Evolutionary conservation across 1,140 invertebrate genomes (phyloP), one percentile per base, ranked within the genome.

Genomic region (Anagrus nilaparvatae): DNA sequence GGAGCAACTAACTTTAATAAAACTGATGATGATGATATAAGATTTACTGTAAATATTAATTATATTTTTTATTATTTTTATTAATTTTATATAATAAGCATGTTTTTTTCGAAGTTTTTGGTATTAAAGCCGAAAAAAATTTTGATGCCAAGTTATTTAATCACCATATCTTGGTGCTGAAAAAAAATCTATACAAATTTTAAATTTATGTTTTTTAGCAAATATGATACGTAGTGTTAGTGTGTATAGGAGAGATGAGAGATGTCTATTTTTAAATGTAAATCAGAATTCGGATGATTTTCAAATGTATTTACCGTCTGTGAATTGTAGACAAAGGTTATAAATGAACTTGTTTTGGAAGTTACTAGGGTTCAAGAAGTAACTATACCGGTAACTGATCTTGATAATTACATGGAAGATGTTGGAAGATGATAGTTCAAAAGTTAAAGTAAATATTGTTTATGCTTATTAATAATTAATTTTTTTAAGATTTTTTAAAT

Each of bases 241-340:
- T 62, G 71, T 95, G 30, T 98, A 97, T 63, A 97, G 97, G 64
- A 75, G 93, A 37, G 95, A 99, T 64, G 88, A 94, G 57, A 71
- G 94, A 10, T 96, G 93, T 42, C 73, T 98, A 2, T 98, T 97
- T 66, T 72, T 99, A 0, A 99, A 99, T 64, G 95, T 99, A 17
- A 87, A 95, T 62, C 86, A 97, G 60, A 97, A 97, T 58, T 97
- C 92, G 6, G 92, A 97, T 60, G 94, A 97, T 70, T 99, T 99
- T 70, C 95, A 99, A 77, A 94, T 99, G 69, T 97, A 87, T 61
- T 87, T 99, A 48, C 92, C 96, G 8, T 97, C 92, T 1, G 76
- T 82, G 33, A 69, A 77, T 31, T 89, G 87, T 63, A 74, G 93
- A 44, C 78, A 89, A 60, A 76, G 80, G 53, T 87, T 92, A 54